Conservation (phyloP, 2,113 vertebrate species). For the Vombatus ursinus region DNA sequence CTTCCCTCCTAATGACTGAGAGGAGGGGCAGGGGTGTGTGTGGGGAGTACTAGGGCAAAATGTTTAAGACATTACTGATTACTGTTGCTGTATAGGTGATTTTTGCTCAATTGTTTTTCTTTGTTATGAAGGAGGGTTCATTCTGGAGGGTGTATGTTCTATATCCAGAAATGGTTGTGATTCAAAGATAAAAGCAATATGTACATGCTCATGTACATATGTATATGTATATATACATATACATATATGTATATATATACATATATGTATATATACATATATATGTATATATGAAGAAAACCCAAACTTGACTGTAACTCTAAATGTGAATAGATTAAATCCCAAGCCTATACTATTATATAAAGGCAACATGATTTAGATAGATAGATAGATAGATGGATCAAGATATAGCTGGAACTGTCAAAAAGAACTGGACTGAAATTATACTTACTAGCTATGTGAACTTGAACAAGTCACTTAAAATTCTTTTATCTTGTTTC, state of each 20-base stretch:
- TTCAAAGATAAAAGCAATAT: neutral
- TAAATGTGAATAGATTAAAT: neutral
- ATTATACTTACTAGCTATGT: slow-evolving; percentile 71
- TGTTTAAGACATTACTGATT: neutral
- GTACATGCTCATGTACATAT: neutral
- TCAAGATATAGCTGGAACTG: slow-evolving; percentile 19
- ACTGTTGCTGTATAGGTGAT: neutral
- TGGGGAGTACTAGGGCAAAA: neutral
- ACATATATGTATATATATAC: neutral
- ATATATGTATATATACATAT: neutral
- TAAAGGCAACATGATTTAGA: neutral
- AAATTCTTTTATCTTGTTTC: slow-evolving; percentile 59
- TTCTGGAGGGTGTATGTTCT: neutral
- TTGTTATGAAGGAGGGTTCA: neutral
- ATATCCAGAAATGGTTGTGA: neutral
- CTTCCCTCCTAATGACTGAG: neutral
- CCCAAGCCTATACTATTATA: neutral
- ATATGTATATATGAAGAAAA: neutral
- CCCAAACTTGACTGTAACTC: neutral
- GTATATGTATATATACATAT: neutral
- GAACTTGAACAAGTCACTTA: slow-evolving; percentile 75
- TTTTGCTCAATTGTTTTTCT: neutral
- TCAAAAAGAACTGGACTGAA: slow-evolving; percentile 57
- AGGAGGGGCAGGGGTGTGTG: neutral
- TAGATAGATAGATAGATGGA: neutral